Percentiles rank a stretch among this genome's conserved stretches.
Conservation (phyloP, 2,888 invertebrate genomes). For the Perdita meconis region DNA sequence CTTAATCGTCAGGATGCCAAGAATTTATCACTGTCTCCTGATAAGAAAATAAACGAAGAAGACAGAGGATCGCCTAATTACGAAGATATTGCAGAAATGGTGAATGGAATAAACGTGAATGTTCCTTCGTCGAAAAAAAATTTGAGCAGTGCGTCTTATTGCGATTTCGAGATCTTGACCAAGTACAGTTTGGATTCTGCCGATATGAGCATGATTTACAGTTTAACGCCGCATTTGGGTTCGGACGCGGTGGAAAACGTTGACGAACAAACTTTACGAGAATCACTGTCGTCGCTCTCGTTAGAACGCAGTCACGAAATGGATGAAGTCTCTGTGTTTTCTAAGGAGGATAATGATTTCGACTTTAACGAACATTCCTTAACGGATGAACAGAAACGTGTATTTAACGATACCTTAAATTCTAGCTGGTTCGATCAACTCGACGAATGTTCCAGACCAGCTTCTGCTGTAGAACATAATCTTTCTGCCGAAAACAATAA, state of each 20-base stretch:
- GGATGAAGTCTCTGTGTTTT: background rate
- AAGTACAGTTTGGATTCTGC: conserved; percentile 77
- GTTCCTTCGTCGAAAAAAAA: conserved; percentile 69
- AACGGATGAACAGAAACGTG: background rate
- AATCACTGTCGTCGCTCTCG: background rate
- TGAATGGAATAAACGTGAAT: conserved; percentile 70
- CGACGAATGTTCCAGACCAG: background rate
- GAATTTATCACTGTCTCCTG: background rate
- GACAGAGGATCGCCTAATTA: background rate
- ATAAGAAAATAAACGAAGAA: background rate
- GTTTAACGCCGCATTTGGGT: conserved; percentile 74
- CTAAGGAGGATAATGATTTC: background rate
- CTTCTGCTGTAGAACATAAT: background rate
- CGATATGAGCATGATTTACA: conserved; percentile 78
- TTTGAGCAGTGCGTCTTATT: conserved; percentile 62
- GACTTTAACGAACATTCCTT: background rate
- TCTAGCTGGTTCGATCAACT: conserved; percentile 45
- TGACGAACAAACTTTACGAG: conserved; percentile 38
- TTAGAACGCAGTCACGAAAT: background rate
- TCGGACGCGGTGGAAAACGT: conserved; percentile 14
- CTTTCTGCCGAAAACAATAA: background rate
- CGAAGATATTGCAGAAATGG: conserved; percentile 64
- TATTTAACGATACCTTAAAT: conserved; percentile 21
- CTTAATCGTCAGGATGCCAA: too few species aligned
- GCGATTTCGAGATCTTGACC: conserved; percentile 61